Evolutionary conservation across 2,113 vertebrate species (phyloP), one percentile per base, ranked within the genome.

Genomic region (Anser brachyrhynchus): DNA sequence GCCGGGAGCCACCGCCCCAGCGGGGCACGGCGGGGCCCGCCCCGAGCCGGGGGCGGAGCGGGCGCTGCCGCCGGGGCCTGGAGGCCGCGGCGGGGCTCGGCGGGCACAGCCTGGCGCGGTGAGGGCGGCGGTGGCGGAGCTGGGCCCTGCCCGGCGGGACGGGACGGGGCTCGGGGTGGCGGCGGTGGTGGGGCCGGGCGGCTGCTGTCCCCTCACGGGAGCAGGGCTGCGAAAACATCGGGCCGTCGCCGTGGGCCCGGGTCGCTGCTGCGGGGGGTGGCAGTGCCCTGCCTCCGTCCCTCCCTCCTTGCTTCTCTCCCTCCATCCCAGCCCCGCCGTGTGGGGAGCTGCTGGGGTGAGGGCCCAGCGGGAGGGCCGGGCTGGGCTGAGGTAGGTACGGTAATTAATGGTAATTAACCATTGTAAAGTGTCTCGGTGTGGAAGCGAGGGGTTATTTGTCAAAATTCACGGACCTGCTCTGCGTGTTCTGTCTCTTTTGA

Each of bases 381-480:
- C 9, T 51, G 1, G 59, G 3, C 4, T 11, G 16, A 8, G 23
- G 28, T 4, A 59, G 18, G 9, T 15, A 0, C 2, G 46, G 0
- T 33, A 46, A 31, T 28, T 11, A 49, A 26, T 25, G 46, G 0
- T 35, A 37, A 31, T 28, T 10, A 49, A 31, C 46, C 46, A 49
- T 49, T 21, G 5, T 52, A 26, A 25, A 23, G 13, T 41, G 59
- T 15, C 6, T 33, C 20, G 9, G n/a, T 17, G 5, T 4, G 51
- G 16, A 41, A 11, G 29, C 1, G n/a, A 61, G 66, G 13, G 12
- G 25, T 29, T 64, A 0, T 15, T 57, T 66, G 55, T 31, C n/a
- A 8, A 6, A 43, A 16, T 39, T 4, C 5, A 29, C 5, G 14
- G 28, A 57, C 9, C 4, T 7, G 55, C 21, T 22, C 3, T 8